A percentile compares a stretch with the other conserved stretches of the same genome.
Evolutionary conservation across 2,888 invertebrate species (phyloP).

Genomic region (Timema podura): DNA sequence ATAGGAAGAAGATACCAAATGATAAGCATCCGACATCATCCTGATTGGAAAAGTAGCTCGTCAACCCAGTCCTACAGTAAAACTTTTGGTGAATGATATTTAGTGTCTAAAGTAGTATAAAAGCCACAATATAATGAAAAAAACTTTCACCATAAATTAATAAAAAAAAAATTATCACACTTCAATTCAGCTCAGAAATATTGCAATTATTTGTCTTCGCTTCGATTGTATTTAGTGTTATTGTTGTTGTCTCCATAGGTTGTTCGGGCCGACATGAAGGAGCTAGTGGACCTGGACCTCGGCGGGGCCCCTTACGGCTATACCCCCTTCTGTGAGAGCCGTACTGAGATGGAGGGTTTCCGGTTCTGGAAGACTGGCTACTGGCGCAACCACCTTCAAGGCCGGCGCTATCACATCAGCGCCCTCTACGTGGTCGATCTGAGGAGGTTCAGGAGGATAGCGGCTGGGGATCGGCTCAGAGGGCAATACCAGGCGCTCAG

Average conservation of each 20-base stretch:
- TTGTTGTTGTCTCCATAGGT: slow-evolving; percentile 53
- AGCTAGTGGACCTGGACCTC: slow-evolving; percentile 85
- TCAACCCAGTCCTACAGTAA: no score
- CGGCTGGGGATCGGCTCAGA: slow-evolving; percentile 94
- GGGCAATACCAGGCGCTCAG: slow-evolving; percentile 99
- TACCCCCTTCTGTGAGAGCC: slow-evolving; percentile 97
- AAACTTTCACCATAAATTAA: no score
- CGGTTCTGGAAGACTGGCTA: slow-evolving; percentile 99
- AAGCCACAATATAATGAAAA: no score
- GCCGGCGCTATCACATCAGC: slow-evolving; percentile 91
- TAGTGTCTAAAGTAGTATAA: no score
- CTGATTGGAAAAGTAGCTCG: no score
- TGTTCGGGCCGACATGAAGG: slow-evolving; percentile 89
- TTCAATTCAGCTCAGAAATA: no score
- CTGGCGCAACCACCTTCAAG: slow-evolving; percentile 96
- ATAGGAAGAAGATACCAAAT: no score
- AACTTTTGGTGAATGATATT: no score
- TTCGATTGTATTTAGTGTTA: no score
- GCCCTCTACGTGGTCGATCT: slow-evolving; percentile 98
- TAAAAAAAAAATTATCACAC: no score
- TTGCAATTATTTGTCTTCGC: no score
- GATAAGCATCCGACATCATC: no score
- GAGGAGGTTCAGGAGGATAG: slow-evolving; percentile 91
- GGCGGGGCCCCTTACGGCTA: slow-evolving; percentile 97
- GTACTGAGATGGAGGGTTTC: slow-evolving; percentile 98